Base-by-base conservation (phyloP, 1,140 invertebrate species). In the Aricia agestis region DNA sequence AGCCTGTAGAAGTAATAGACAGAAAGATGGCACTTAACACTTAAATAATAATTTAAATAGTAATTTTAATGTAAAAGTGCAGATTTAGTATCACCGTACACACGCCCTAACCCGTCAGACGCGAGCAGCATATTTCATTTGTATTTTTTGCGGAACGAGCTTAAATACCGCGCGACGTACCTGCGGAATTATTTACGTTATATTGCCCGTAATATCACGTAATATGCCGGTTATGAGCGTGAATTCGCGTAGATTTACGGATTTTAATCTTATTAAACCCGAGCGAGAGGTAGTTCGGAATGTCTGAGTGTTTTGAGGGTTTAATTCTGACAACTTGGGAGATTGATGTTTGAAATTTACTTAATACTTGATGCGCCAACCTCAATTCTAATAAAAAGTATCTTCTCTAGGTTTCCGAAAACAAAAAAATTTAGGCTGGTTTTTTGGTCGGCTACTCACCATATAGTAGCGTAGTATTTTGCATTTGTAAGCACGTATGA, bases 81-180 rank as follows among this genome's bases (percentile, higher is more conserved):
- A 36, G 9, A 36, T 36, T 36, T 9, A 5, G 36, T 6, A 7
- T 36, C 58, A 4, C 18, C n/a, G 18, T 59, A 5, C 7, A 3
- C 58, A 6, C 15, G 2, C n/a, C 58, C n/a, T 59, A 18, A 59
- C n/a, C 25, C 58, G 17, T 59, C 58, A 59, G 18, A 59, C n/a
- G 69, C 73, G 67, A 71, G 67, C 69, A 70, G 70, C 73, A 74
- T 80, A 78, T 78, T 68, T 78, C 76, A 78, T 75, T 75, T 75
- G 73, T 72, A 69, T 71, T 57, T 71, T 71, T 66, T 74, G 65
- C 36, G 65, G 36, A 66, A 69, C 66, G 32, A 66, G 63, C 36
- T 67, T 67, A 41, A 59, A 59, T 59, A 59, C 58, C 58, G n/a
- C 58, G 58, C n/a, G 58, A 59, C 58, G 18, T 59, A 59, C 58